Conservation (phyloP, 2,113 vertebrate species). For the Donacobius atricapilla region DNA sequence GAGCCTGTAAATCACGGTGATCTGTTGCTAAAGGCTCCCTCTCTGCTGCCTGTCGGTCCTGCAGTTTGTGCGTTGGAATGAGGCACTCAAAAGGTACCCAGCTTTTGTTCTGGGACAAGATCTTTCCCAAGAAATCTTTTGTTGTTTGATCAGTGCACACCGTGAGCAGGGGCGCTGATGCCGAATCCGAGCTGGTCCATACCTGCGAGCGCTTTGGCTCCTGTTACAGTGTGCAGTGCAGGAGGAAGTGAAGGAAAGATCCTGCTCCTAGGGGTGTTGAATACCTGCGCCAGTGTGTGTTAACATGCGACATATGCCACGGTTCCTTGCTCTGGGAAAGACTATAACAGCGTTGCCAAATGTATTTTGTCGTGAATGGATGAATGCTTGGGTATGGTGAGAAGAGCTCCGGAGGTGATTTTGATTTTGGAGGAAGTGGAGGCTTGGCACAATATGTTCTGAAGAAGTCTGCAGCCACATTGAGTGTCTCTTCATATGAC, state of each 20-base stretch:
- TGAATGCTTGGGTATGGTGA: no score
- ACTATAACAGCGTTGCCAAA: neutral
- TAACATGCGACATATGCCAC: fast-evolving
- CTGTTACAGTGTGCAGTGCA: fast-evolving
- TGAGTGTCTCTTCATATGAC: neutral
- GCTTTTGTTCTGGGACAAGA: neutral
- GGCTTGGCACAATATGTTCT: neutral
- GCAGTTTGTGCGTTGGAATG: fast-evolving
- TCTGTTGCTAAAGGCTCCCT: neutral
- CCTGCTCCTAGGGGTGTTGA: neutral
- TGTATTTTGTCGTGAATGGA: neutral
- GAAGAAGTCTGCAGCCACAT: neutral
- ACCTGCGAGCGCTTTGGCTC: neutral
- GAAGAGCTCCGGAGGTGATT: neutral
- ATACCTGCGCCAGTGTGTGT: no score
- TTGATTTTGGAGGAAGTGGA: neutral
- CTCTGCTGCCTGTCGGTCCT: fast-evolving
- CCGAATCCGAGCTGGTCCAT: neutral
- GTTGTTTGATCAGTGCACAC: neutral
- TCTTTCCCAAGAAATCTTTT: neutral
- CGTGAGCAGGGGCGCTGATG: neutral
- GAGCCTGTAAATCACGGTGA: neutral
- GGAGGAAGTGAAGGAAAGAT: neutral
- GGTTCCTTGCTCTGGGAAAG: neutral
- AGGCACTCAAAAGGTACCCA: neutral